Conservation (phyloP, 1,140 invertebrate species). For the Argopecten irradians region DNA sequence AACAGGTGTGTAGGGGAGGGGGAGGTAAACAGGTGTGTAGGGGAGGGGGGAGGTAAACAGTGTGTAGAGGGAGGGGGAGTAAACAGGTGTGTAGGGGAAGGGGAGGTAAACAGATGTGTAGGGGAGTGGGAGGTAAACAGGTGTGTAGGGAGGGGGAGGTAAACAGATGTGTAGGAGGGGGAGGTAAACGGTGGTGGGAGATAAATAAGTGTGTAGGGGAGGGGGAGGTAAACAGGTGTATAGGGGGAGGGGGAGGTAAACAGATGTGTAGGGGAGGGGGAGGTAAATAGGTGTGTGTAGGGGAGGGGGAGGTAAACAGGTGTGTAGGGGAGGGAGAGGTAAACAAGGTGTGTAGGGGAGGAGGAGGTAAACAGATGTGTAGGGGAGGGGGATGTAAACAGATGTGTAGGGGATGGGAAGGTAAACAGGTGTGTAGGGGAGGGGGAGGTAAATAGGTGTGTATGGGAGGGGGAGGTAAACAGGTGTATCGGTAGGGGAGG, state of each 20-base stretch:
- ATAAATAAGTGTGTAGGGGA: not conserved
- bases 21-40: not conserved
- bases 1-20: not conserved
- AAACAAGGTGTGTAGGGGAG: too few species aligned
- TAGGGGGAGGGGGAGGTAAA: too few species aligned
- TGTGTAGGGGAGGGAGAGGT: not conserved
- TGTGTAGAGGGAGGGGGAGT: not conserved
- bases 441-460: not conserved
- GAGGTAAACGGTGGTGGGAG: not conserved
- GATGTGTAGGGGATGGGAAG: not conserved
- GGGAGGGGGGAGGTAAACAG: not conserved
- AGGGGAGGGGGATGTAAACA: too few species aligned
- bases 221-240: not conserved
- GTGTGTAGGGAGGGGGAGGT: not conserved
- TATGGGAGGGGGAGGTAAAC: not conserved
- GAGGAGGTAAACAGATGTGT: too few species aligned
- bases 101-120: not conserved
- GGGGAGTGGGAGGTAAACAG: too few species aligned
- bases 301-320: not conserved
- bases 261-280: too few species aligned
- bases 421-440: not conserved
- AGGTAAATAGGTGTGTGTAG: too few species aligned
- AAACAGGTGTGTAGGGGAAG: not conserved
- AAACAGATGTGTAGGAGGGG: not conserved
- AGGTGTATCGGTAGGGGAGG: not conserved